phyloP scores from a whole-genome alignment of 2,113 vertebrate genomes.

The Hippocampus comes region DNA sequence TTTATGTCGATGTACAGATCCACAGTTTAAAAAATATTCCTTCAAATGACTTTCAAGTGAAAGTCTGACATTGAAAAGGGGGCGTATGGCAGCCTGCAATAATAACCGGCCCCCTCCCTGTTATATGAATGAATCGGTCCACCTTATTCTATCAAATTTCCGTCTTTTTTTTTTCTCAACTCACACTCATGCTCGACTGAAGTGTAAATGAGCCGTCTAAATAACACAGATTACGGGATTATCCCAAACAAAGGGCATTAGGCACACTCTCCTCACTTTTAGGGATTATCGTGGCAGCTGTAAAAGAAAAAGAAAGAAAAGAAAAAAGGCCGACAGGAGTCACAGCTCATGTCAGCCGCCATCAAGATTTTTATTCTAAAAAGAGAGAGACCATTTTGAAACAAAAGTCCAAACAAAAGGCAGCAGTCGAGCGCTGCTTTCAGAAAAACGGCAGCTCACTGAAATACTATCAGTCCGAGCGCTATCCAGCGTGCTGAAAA shows the following conservation, averaged over 20 bases:
- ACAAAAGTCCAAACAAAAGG: background rate
- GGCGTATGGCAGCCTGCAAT: background rate
- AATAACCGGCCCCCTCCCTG: background rate
- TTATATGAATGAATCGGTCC: slow-evolving; percentile 12
- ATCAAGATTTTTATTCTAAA: slow-evolving; percentile 34
- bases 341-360: slow-evolving; percentile 56
- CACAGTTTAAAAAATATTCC: no score
- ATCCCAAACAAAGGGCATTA: slow-evolving; percentile 78
- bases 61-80: background rate
- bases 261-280: slow-evolving; percentile 72
- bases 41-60: background rate
- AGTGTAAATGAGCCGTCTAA: slow-evolving; percentile 74
- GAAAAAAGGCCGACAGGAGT: slow-evolving; percentile 70
- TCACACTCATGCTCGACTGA: slow-evolving; percentile 24
- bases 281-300: slow-evolving; percentile 76
- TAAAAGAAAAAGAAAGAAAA: slow-evolving; percentile 52
- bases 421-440: slow-evolving; percentile 23
- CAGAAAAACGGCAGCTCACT: slow-evolving; percentile 46
- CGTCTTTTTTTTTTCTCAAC: background rate
- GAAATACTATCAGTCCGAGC: slow-evolving; percentile 50
- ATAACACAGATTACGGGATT: slow-evolving; percentile 77
- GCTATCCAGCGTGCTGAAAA: slow-evolving; percentile 80
- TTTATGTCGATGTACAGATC: background rate
- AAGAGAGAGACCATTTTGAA: slow-evolving; percentile 14
- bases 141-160: slow-evolving; percentile 13